Conservation (phyloP, 2,888 invertebrate species). For the Caenorhabditis sp. region DNA sequence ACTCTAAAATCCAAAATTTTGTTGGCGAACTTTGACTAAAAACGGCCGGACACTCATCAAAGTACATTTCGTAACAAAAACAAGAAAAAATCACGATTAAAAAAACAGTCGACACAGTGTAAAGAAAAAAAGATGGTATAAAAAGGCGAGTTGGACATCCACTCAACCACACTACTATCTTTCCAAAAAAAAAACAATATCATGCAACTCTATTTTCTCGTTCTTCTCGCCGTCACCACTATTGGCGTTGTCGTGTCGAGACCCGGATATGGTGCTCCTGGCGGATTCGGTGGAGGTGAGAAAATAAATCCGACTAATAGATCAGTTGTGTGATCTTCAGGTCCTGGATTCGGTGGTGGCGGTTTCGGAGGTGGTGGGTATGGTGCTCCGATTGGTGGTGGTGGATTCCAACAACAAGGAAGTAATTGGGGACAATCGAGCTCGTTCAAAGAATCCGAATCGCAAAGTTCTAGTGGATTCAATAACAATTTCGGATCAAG, state of each 20-base stretch:
- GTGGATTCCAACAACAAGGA: not conserved
- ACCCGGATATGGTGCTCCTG: not conserved
- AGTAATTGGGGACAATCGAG: not conserved
- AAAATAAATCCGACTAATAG: too few relatives aligned
- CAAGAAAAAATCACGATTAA: not conserved
- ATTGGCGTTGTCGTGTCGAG: not conserved
- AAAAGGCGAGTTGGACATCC: too few relatives aligned
- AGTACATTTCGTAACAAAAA: not conserved
- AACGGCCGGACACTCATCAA: not conserved
- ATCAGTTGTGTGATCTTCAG: not conserved
- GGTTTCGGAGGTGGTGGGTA: not conserved
- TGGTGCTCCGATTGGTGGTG: not conserved
- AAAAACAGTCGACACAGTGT: not conserved
- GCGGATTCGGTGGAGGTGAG: not conserved
- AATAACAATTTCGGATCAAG: not conserved
- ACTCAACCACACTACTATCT: too few relatives aligned
- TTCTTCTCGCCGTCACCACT: not conserved
- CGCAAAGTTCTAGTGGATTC: not conserved
- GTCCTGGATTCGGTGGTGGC: not conserved
- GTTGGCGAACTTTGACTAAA: not conserved
- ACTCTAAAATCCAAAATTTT: not conserved
- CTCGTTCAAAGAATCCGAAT: not conserved
- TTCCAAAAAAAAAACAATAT: too few relatives aligned
- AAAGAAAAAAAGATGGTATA: too few relatives aligned
- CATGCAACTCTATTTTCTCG: not conserved